Conservation (phyloP, 1,140 invertebrate species). For the Spodoptera litura region DNA sequence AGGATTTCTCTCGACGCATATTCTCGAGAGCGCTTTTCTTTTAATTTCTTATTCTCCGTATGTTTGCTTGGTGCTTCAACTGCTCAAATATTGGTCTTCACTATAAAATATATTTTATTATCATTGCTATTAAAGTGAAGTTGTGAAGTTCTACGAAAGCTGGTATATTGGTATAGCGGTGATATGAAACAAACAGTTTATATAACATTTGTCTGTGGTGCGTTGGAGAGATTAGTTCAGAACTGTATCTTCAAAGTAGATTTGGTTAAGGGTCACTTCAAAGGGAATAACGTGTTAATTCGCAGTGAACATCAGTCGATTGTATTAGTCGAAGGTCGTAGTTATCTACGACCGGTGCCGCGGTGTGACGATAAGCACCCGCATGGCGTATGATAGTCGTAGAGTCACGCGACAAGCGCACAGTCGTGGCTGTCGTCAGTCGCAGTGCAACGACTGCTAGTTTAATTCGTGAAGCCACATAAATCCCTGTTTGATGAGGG, state of each 20-base stretch:
- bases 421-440: constrained; percentile 11
- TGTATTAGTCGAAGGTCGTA: constrained; percentile 61
- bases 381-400: constrained; percentile 62
- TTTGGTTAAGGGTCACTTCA: constrained; percentile 10
- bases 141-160: neutral
- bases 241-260: constrained; percentile 4
- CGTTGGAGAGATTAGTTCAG: neutral
- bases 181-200: neutral
- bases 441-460: constrained; percentile 64
- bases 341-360: constrained; percentile 61
- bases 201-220: neutral
- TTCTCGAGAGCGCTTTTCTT: constrained; percentile 51
- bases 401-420: constrained; percentile 42
- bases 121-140: constrained; percentile 18
- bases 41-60: constrained; percentile 44
- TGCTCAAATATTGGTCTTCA: constrained; percentile 31
- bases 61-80: constrained; percentile 32
- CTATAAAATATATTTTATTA: constrained; percentile 19
- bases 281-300: constrained; percentile 32
- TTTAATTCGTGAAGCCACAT: constrained; percentile 67
- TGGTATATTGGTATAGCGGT: neutral
- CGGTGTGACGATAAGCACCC: constrained; percentile 64
- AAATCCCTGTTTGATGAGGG: constrained; percentile 62
- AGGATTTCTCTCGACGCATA: constrained; percentile 58
- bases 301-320: constrained; percentile 50